Evolutionary conservation across 2,797 vertebrate genomes (phyloP).

Genomic region (Aplochiton taeniatus): DNA sequence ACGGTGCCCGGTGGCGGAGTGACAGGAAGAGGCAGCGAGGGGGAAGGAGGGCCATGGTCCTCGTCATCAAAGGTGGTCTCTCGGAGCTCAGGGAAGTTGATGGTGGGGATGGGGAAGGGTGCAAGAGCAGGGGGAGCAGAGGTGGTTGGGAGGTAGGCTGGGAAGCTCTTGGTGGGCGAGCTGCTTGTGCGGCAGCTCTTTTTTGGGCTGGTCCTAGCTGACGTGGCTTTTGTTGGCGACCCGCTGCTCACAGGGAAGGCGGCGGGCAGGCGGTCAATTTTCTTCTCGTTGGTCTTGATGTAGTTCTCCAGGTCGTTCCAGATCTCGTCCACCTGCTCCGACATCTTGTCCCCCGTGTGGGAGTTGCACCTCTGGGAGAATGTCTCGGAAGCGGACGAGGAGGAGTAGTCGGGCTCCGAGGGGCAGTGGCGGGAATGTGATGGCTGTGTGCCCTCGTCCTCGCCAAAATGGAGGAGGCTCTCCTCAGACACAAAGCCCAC

Average conservation of each 20-base stretch:
- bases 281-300: slow-evolving; percentile 95
- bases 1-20: slow-evolving; percentile 66
- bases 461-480: slow-evolving; percentile 83
- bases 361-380: slow-evolving; percentile 67
- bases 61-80: slow-evolving; percentile 61
- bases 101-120: slow-evolving; percentile 70
- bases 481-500: slow-evolving; percentile 84
- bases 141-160: slow-evolving; percentile 48
- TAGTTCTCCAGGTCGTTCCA: slow-evolving; percentile 99
- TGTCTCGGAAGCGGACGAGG: slow-evolving; percentile 78
- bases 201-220: slow-evolving; percentile 48
- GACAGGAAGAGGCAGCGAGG: slow-evolving; percentile 1
- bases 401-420: slow-evolving; percentile 74
- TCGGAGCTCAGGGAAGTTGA: slow-evolving; percentile 67
- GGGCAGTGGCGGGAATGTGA: slow-evolving; percentile 54
- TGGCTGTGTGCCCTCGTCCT: slow-evolving; percentile 68
- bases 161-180: slow-evolving; percentile 44
- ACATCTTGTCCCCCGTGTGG: slow-evolving; percentile 82
- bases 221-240: slow-evolving; percentile 59
- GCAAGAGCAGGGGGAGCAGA: slow-evolving; percentile 37
- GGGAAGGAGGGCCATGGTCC: slow-evolving; percentile 26
- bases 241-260: slow-evolving; percentile 91
- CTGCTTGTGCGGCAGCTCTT: slow-evolving; percentile 42
- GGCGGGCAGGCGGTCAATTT: slow-evolving; percentile 87
- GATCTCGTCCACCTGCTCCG: slow-evolving; percentile 93